Percentiles rank a stretch among this genome's conserved stretches.
phyloP scores from a whole-genome alignment of 2,797 vertebrate species.

The Steatocranus sp. region DNA sequence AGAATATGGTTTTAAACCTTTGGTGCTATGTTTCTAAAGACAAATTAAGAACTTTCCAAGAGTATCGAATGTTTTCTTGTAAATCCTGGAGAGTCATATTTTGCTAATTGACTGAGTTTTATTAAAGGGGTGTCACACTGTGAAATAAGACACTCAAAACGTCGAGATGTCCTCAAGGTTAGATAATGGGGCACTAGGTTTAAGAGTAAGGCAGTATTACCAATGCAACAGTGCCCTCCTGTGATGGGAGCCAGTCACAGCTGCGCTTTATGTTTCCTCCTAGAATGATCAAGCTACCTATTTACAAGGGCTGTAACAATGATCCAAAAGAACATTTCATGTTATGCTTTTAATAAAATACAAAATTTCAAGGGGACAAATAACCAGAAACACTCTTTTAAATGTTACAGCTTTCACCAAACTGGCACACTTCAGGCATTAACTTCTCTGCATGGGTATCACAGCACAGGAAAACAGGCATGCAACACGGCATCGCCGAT shows the following conservation, averaged over 20 bases:
- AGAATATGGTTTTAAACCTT: slow-evolving; percentile 2
- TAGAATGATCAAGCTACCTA: slow-evolving; percentile 36
- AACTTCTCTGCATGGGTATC: background rate
- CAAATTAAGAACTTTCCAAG: background rate
- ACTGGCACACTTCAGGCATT: background rate
- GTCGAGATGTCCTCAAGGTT: slow-evolving; percentile 8
- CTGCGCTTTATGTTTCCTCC: background rate
- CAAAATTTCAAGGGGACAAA: background rate
- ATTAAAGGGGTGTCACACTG: background rate
- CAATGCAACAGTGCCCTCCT: slow-evolving; percentile 44
- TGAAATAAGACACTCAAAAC: background rate
- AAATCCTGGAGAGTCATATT: background rate
- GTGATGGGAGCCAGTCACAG: slow-evolving; percentile 34
- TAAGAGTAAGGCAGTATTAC: slow-evolving; percentile 9
- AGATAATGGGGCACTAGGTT: background rate
- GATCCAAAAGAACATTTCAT: background rate
- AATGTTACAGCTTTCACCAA: background rate
- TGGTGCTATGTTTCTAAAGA: slow-evolving; percentile 13
- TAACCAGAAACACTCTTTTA: background rate
- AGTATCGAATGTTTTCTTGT: background rate
- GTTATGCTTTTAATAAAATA: too few relatives aligned
- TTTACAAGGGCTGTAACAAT: background rate
- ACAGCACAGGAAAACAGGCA: background rate
- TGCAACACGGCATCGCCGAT: background rate
- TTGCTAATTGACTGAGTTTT: background rate